Evolutionary conservation across 2,888 invertebrate genomes (phyloP), one percentile per base, ranked within the genome.

Genomic region (Drosophila mimetica): DNA sequence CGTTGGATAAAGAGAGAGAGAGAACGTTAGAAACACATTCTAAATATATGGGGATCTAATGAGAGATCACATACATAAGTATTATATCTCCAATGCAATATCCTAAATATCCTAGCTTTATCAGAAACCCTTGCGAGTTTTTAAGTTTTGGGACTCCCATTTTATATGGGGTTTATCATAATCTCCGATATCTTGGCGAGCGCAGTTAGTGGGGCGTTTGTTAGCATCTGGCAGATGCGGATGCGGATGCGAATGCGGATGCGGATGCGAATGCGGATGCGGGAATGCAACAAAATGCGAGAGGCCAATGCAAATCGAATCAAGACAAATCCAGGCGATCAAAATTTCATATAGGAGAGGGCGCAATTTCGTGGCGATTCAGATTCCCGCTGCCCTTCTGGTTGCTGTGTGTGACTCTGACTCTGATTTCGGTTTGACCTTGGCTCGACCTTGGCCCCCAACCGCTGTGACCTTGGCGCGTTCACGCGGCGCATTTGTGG

Each of bases 361-460:
- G 30, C 16, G 76, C 70, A 54, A 69, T 70, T 73, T 75, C 47
- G 71, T 47, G 64, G 48, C 74, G 65, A 69, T 42, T 59, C 32
- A 69, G 65, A 69, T 42, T 59, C 32, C 52, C 41, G 47, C 55
- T 66, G 64, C 51, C 55, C 50, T 37, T 55, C 50, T 55, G 50
- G 36, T n/a, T 37, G 36, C 55, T 66, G 59, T 61, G 59, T 61
- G 59, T 25, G 25, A 25, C 25, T 25, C 7, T 44, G 30, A 44
- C 58, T 46, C 34, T 48, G 57, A 37, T 60, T 55, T 60, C 46
- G 46, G 60, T 37, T 57, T 60, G 60, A 60, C 57, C 60, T 60
- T 60, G 60, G 20, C 60, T 44, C 44, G 55, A 60, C 55, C 60
- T 60, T 60, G 60, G 53, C 34, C 57, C 60, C 51, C n/a, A 11